These are phyloP conservation scores for Thereuonema tuberculata DNA, from an alignment of 1,140 invertebrate genomes.

Conservation along the genomic window DNA sequence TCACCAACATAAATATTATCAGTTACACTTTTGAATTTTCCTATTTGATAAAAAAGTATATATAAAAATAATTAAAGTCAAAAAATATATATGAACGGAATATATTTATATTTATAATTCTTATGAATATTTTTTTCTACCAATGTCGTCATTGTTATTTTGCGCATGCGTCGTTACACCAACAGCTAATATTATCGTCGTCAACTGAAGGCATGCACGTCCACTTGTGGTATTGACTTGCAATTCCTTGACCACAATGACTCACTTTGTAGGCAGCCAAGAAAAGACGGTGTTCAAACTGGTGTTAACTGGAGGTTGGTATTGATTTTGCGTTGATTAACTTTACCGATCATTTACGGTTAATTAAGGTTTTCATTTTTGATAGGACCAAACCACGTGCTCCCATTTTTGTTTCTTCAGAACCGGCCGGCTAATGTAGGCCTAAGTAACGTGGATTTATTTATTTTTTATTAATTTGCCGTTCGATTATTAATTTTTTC, in stretches of 20 bases:
- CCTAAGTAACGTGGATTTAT: background rate
- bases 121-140: no score
- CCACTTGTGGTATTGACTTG: background rate
- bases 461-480: background rate
- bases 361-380: background rate
- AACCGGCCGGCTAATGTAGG: background rate
- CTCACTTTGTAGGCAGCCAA: slow-evolving; percentile 17
- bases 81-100: no score
- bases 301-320: slow-evolving; percentile 33
- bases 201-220: no score
- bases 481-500: no score
- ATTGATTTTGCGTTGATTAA: background rate
- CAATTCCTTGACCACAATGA: slow-evolving; percentile 8
- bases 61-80: no score
- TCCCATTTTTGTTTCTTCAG: background rate
- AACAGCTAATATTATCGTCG: no score
- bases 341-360: background rate
- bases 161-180: no score
- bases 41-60: no score
- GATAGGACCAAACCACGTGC: background rate
- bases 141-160: no score
- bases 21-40: no score
- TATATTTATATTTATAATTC: no score
- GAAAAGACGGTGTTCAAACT: slow-evolving; percentile 32
- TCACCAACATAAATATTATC: no score